Evolutionary conservation across 2,797 vertebrate species (phyloP), one percentile per base, ranked within the genome.

Genomic region (Liparis tanakae): DNA sequence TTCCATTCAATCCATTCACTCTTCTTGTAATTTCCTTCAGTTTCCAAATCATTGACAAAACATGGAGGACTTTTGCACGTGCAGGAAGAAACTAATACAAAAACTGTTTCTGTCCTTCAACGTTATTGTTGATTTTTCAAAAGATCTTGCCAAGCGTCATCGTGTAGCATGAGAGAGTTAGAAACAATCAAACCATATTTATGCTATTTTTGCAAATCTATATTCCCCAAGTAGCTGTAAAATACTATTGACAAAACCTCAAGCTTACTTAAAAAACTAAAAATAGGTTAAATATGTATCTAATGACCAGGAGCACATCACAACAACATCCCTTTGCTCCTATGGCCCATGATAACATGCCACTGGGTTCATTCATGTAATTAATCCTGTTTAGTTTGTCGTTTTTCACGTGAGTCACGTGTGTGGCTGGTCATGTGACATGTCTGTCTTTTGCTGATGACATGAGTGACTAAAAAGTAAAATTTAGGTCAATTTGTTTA

Each of bases 191-290:
- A 39, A 61, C 1, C 1, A 67, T 67, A 46, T 39, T 34, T 5
- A 72, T 59, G 37, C 3, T n/a, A 59, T 48, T 66, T 37, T 58
- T 54, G 37, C 17, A 22, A 59, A 69, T 54, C 37, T 39, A 25
- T n/a, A 50, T 61, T 58, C 30, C 3, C 12, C 46, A 46, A n/a
- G 37, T 6, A 57, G 44, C 51, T n/a, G 34, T 25, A 18, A 46
- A 37, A 60, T 25, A 5, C 34, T 56, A 22, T 25, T 7, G 36
- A n/a, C 17, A 9, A 20, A 58, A 73, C 18, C 9, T 6, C 4
- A 22, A 22, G 10, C 8, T 43, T n/a, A 14, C 18, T 39, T 0
- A 55, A 1, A 51, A 46, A 39, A 44, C 20, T 1, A 15, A 41
- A 57, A 55, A 51, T 8, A 55, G 6, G 43, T 4, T 10, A 62